phyloP scores from a whole-genome alignment of 2,888 invertebrate genomes.

The Leptinotarsa rubiginosa region DNA sequence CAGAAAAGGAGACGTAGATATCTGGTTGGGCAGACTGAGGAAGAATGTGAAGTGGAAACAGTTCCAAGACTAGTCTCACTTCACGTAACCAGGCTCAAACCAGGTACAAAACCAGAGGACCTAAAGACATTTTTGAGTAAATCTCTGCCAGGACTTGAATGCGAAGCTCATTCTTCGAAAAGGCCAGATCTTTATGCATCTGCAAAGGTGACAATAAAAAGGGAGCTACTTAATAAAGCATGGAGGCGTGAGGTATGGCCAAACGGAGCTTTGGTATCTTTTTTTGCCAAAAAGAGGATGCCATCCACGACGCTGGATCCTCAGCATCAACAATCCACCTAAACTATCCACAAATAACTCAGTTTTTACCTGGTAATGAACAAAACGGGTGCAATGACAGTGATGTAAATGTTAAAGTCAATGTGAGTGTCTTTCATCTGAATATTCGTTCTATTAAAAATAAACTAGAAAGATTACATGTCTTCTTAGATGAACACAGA shows the following conservation, averaged over 20 bases:
- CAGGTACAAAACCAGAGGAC: neutral
- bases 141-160: constrained; percentile 3
- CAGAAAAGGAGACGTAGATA: neutral
- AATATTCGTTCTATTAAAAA: too few species aligned
- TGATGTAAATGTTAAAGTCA: too few species aligned
- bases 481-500: too few species aligned
- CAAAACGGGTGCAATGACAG: too few species aligned
- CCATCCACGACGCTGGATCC: neutral
- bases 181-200: constrained; percentile 4
- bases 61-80: constrained; percentile 9
- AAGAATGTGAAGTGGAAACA: constrained; percentile 5
- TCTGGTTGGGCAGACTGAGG: neutral
- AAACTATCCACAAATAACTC: too few species aligned
- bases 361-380: too few species aligned
- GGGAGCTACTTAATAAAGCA: constrained; percentile 8
- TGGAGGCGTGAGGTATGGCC: constrained; percentile 7
- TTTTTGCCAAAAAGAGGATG: constrained; percentile 4
- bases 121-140: neutral
- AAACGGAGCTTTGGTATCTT: neutral
- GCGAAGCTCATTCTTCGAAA: neutral
- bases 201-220: constrained; percentile 13
- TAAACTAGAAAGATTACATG: too few species aligned
- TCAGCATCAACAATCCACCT: too few species aligned
- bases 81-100: constrained; percentile 17
- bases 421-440: too few species aligned